phyloP scores from a whole-genome alignment of 2,113 vertebrate genomes.

The Eulacestoma nigropectus region DNA sequence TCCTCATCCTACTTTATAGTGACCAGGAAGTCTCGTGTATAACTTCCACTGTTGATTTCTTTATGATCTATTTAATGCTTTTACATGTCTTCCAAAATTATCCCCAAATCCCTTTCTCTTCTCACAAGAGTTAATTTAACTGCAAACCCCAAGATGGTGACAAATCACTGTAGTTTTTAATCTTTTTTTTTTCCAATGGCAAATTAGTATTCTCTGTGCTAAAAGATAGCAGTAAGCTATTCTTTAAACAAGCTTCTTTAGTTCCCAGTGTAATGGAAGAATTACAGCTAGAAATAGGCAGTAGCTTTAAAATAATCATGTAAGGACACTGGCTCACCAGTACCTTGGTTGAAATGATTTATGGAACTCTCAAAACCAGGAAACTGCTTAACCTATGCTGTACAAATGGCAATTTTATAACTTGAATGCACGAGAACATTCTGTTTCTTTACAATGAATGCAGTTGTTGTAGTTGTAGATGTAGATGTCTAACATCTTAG shows the following conservation, averaged over 20 bases:
- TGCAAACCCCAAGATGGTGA: not conserved
- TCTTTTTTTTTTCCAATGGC: not conserved
- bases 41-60: not conserved
- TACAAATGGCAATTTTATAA: not conserved
- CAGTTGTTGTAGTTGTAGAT: no score
- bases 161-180: not conserved
- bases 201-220: conserved; percentile 3
- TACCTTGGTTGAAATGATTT: not conserved
- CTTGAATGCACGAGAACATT: not conserved
- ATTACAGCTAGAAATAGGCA: not conserved
- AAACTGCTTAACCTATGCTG: not conserved
- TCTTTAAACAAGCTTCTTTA: conserved; percentile 18
- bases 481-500: not conserved
- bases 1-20: not conserved
- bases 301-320: not conserved
- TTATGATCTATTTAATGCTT: not conserved
- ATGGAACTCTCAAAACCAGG: not conserved
- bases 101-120: not conserved
- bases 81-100: not conserved
- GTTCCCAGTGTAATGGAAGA: conserved; percentile 21
- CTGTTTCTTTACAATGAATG: not conserved
- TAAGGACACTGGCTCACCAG: not conserved
- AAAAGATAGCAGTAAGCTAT: not conserved
- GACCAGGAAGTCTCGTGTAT: not conserved
- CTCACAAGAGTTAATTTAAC: not conserved